Evolutionary conservation across 2,888 invertebrate species (phyloP), one percentile per base, ranked within the genome.

Genomic region (Drosophila longiperda): DNA sequence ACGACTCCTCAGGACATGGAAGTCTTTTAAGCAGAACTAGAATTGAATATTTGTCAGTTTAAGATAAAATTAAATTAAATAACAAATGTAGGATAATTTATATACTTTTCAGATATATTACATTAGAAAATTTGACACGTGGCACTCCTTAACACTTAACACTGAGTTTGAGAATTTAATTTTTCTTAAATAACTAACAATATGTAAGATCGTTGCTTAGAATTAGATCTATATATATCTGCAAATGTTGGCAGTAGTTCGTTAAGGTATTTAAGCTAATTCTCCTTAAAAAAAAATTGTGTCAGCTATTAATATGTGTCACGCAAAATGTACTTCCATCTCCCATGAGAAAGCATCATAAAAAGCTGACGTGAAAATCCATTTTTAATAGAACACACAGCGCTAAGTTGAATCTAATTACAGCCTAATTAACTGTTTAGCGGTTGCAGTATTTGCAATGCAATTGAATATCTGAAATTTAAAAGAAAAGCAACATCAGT

Each of bases 321-420:
- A 38, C 55, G 55, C 55, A 55, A 29, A 55, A 38, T 8, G 36
- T 55, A 48, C 32, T 53, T 66, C 17, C 20, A 33, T 6, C 29
- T 66, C 48, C 74, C 53, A 38, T 3, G 38, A 38, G 52, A 50
- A 50, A 17, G 15, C 17, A 8, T 33, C n/a, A 38, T 17, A 9
- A 52, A 34, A n/a, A 64, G 62, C 53, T 73, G 67, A 78, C 72
- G 61, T 42, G 15, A 45, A 72, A 80, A 80, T 78, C 78, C 49
- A 77, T 68, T 74, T 62, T 64, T n/a, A 52, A 33, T 45, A 20
- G 5, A 57, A 15, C 64, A 60, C 66, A 66, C 17, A 23, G 32
- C 34, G 63, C 23, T 49, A 15, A 33, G 52, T 29, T 45, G 52
- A 29, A 63, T 69, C 58, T 70, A 78, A 77, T 77, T 78, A 78